Evolutionary conservation across 1,140 invertebrate genomes (phyloP).

Genomic region (Augochlora pura): DNA sequence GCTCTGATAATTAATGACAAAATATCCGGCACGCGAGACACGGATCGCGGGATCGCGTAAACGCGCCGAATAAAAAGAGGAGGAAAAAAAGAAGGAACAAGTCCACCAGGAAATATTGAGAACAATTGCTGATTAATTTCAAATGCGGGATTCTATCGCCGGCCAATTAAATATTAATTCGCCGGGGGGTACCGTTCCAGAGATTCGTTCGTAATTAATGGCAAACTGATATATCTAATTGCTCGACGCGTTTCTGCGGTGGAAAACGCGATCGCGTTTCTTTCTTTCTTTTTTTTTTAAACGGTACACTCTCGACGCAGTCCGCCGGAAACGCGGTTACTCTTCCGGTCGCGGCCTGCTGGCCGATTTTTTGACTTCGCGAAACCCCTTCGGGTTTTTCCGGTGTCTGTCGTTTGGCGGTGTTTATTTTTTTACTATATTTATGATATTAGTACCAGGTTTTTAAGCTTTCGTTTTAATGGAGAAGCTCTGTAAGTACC

Average conservation of each 20-base stretch:
- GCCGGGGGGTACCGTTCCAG: not conserved
- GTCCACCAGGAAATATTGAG: not conserved
- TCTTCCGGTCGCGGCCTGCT: too few relatives aligned
- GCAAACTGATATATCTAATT: slow-evolving; percentile 33
- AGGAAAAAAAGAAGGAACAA: too few relatives aligned
- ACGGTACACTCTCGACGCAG: too few relatives aligned
- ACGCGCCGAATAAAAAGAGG: not conserved
- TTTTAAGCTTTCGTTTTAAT: too few relatives aligned
- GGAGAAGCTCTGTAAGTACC: too few relatives aligned
- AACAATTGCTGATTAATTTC: slow-evolving; percentile 43
- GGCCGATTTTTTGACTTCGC: too few relatives aligned
- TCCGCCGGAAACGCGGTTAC: too few relatives aligned
- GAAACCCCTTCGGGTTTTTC: too few relatives aligned
- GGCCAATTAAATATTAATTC: slow-evolving; percentile 13
- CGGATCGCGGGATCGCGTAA: slow-evolving; percentile 9
- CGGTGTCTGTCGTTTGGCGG: too few relatives aligned
- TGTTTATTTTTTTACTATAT: too few relatives aligned
- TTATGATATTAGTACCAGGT: too few relatives aligned
- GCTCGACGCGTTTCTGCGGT: not conserved
- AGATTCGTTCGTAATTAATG: slow-evolving; percentile 23
- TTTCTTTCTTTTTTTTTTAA: too few relatives aligned
- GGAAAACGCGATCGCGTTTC: not conserved
- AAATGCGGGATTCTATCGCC: slow-evolving; percentile 7
- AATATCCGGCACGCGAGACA: slow-evolving; percentile 1
- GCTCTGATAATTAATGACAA: slow-evolving; percentile 20